Percentiles rank a stretch among this genome's conserved stretches.
Conservation (phyloP, 1,140 invertebrate species). For the Drosophila sp. region DNA sequence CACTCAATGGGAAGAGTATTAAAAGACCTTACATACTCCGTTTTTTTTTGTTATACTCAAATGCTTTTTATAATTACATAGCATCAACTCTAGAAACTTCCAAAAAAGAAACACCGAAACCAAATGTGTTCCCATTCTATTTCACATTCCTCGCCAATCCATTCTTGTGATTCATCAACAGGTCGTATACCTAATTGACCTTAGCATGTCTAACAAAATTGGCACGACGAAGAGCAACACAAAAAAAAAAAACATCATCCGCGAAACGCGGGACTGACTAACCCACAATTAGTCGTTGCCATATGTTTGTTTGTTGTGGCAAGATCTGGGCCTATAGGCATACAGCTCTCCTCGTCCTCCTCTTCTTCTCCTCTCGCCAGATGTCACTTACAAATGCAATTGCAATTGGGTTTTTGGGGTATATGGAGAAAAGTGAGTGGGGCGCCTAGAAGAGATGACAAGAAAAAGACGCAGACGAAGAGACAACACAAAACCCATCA, state of each 20-base stretch:
- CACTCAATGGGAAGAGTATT: not conserved
- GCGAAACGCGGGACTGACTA: slow-evolving; percentile 59
- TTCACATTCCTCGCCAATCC: slow-evolving; percentile 7
- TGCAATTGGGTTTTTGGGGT: slow-evolving; percentile 52
- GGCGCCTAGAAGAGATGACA: slow-evolving; percentile 24
- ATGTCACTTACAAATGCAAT: slow-evolving; percentile 47
- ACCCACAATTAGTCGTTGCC: slow-evolving; percentile 70
- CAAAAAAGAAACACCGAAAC: not conserved
- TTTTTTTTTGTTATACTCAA: not conserved
- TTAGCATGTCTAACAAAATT: slow-evolving; percentile 21
- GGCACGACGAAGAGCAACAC: slow-evolving; percentile 41
- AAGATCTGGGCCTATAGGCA: slow-evolving; percentile 5
- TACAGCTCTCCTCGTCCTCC: not conserved
- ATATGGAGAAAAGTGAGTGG: slow-evolving; percentile 58
- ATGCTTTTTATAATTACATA: slow-evolving; percentile 3
- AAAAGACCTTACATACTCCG: not conserved
- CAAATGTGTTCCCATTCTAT: slow-evolving; percentile 4
- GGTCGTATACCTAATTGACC: slow-evolving; percentile 13
- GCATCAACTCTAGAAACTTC: not conserved
- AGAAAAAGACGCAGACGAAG: slow-evolving; percentile 21
- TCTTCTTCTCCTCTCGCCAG: not conserved
- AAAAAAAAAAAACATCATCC: not conserved
- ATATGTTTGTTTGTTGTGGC: slow-evolving; percentile 33
- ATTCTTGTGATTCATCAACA: slow-evolving; percentile 8
- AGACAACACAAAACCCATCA: not conserved